Conservation (phyloP, 2,113 vertebrate genomes). For the Heteronetta atricapilla region DNA sequence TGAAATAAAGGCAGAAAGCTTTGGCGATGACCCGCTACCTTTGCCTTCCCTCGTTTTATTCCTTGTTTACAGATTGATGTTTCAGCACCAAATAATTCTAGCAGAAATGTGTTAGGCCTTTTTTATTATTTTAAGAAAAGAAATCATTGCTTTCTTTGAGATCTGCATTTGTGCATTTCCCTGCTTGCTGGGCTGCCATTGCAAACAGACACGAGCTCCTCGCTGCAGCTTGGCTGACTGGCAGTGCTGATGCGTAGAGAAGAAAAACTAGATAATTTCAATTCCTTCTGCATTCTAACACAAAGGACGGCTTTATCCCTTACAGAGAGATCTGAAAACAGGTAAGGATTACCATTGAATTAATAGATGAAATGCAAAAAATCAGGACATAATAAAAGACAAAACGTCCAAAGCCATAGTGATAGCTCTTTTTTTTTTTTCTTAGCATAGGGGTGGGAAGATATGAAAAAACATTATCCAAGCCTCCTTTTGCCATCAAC, state of each 20-base stretch:
- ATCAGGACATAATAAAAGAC: neutral
- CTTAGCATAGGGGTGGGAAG: neutral
- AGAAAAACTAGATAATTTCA: neutral
- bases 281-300: neutral
- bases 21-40: neutral
- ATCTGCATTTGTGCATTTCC: neutral
- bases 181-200: neutral
- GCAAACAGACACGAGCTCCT: neutral
- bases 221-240: neutral
- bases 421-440: neutral
- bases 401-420: neutral
- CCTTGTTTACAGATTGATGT: neutral
- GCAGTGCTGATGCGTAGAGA: neutral
- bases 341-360: neutral
- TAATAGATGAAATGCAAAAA: slow-evolving; percentile 16
- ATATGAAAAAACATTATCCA: slow-evolving; percentile 15
- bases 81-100: neutral
- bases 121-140: neutral
- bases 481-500: neutral
- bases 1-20: neutral
- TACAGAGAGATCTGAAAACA: neutral
- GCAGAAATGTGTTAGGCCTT: neutral
- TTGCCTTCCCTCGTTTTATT: neutral
- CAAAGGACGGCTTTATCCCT: neutral
- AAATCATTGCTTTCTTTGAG: neutral